Base-by-base conservation (phyloP, 92 coral and sea anemone species). In the Bergia sp. region DNA sequence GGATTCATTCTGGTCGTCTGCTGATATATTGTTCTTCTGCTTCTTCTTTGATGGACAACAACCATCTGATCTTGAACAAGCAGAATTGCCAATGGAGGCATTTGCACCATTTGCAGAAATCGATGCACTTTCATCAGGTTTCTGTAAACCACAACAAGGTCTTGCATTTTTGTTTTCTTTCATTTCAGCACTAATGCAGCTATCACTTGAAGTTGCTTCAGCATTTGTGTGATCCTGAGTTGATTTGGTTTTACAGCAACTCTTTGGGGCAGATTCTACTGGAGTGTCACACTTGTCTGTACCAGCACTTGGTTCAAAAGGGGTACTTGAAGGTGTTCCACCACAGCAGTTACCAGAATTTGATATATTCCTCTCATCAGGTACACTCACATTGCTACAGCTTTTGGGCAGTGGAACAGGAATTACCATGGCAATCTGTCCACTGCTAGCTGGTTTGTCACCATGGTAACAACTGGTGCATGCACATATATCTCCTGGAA, bases 391-490 rank as follows among this genome's bases (percentile, higher is more conserved):
- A 20, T 44, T 61, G 36, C 86, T 18, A 43, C 49, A 9, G 16
- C 36, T 38, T 3, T 16, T 53, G 69, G 44, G 20, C 4, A 21
- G n/a, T 37, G 85, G 47, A 37, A 12, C 45, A 77, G 12, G 45
- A 71, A 38, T 40, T 85, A 29, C 71, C 41, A 9, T 69, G 55
- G 82, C 49, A n/a, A 21, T 21, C 21, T 23, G 38, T 37, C 5
- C 50, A 29, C 58, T 50, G 55, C 72, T 43, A 3, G 5, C 55
- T 43, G 73, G 53, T 80, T 90, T 73, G 37, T 90, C 90, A 47
- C 86, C 96, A 89, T 94, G 96, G 90, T 80, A 73, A 89, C 96
- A 94, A 3, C 89, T 92, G 21, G 73, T 66, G 87, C 95, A 94
- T 4, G 50, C 89, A 81, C 96, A 94, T 49, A 85, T 80, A 75